Percentiles rank a stretch among this genome's conserved stretches.
phyloP scores from a whole-genome alignment of 2,888 invertebrate species.

The Pegoplata infirma region DNA sequence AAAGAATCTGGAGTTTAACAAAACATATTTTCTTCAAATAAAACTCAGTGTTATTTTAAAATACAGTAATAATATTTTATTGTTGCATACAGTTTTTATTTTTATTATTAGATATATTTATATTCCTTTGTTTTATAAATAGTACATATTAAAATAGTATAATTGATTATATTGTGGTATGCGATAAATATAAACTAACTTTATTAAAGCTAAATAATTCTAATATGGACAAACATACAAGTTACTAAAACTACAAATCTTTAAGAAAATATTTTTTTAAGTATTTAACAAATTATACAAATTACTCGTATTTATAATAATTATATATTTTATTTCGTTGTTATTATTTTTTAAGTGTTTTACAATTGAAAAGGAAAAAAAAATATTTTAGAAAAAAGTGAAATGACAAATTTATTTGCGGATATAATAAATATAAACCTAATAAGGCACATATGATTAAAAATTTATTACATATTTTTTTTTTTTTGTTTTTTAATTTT shows the following conservation, averaged over 20 bases:
- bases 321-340: background rate
- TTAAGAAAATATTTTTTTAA: background rate
- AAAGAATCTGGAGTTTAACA: no score
- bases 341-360: background rate
- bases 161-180: slow-evolving; percentile 1
- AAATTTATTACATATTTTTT: no score
- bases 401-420: background rate
- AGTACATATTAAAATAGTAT: slow-evolving; percentile 18
- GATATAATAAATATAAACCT: slow-evolving; percentile 70
- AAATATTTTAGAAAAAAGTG: background rate
- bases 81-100: slow-evolving; percentile 57
- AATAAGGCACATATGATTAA: slow-evolving; percentile 75
- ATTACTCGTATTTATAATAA: background rate
- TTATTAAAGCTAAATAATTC: slow-evolving; percentile 66
- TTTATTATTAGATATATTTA: slow-evolving; percentile 60
- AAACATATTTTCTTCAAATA: background rate
- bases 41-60: slow-evolving; percentile 1
- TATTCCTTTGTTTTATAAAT: slow-evolving; percentile 46
- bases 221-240: slow-evolving; percentile 64
- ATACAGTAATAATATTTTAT: slow-evolving; percentile 32
- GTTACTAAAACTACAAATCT: slow-evolving; percentile 24
- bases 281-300: slow-evolving; percentile 14
- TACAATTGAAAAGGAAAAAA: background rate
- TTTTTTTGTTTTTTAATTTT: no score
- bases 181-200: slow-evolving; percentile 40